A percentile compares a stretch with the other conserved stretches of the same genome.
These are phyloP conservation scores for Tragelaphus scriptus DNA, from an alignment of 2,113 vertebrate species.

Conservation along the genomic window DNA sequence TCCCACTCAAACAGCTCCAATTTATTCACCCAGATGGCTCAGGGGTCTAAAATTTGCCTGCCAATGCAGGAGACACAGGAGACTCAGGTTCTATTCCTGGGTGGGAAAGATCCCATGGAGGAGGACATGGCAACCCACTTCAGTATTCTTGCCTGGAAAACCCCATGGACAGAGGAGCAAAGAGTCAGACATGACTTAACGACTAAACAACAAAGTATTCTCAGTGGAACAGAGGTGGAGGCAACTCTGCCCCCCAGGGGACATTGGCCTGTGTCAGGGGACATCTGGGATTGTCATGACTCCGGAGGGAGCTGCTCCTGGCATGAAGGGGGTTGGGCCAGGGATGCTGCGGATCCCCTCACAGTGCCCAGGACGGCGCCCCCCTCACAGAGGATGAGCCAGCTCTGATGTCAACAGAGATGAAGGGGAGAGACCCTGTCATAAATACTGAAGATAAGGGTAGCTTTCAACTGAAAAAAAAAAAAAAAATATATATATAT, in stretches of 20 bases:
- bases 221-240: not conserved
- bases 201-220: not conserved
- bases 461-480: not conserved
- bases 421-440: too few relatives aligned
- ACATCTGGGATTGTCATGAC: not conserved
- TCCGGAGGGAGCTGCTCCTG: not conserved
- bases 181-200: not conserved
- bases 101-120: not conserved
- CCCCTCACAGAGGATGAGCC: not conserved
- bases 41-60: not conserved
- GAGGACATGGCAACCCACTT: not conserved
- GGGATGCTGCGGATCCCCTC: not conserved
- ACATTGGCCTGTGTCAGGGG: not conserved
- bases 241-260: not conserved
- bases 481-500: not conserved
- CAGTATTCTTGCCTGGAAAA: not conserved
- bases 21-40: not conserved
- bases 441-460: not conserved
- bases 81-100: rapidly evolving
- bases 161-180: not conserved
- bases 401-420: not conserved
- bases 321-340: not conserved
- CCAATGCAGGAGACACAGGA: not conserved
- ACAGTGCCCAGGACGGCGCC: rapidly evolving
- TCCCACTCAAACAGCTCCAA: too few relatives aligned